These are phyloP conservation scores for Verasper variegatus DNA, from an alignment of 2,113 vertebrate genomes.

Conservation along the genomic window DNA sequence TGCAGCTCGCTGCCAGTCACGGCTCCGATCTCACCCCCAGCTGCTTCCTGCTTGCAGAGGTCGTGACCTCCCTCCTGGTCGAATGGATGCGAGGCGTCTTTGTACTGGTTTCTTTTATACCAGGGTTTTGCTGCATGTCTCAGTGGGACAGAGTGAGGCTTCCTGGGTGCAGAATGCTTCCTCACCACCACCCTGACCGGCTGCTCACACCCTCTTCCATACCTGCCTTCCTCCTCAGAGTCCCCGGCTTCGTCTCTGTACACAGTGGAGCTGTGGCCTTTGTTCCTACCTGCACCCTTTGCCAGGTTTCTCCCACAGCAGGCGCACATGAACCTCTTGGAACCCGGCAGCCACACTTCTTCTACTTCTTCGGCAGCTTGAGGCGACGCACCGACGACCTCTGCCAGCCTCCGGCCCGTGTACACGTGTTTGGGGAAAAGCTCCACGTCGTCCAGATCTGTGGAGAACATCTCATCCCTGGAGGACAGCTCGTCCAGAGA, in stretches of 20 bases:
- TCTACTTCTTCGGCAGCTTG: neutral
- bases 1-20: conserved; percentile 39
- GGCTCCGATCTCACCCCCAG: conserved; percentile 38
- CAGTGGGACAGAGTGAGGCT: conserved; percentile 27
- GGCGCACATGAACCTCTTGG: conserved; percentile 66
- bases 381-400: neutral
- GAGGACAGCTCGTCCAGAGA: conserved; percentile 84
- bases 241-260: conserved; percentile 63
- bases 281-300: conserved; percentile 44
- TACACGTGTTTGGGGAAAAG: conserved; percentile 73
- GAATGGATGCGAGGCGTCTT: conserved; percentile 10
- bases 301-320: conserved; percentile 77
- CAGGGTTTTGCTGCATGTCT: conserved; percentile 55
- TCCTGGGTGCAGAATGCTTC: conserved; percentile 63
- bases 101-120: conserved; percentile 57
- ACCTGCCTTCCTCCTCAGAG: conserved; percentile 70
- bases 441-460: conserved; percentile 80
- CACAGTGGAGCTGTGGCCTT: conserved; percentile 39
- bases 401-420: conserved; percentile 15
- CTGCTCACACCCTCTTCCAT: conserved; percentile 43
- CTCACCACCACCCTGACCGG: conserved; percentile 54
- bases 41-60: conserved; percentile 25
- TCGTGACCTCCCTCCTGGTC: conserved; percentile 30
- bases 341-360: conserved; percentile 51
- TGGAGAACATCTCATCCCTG: conserved; percentile 83